Evolutionary conservation across 2,113 vertebrate genomes (phyloP), one percentile per base, ranked within the genome.

Genomic region (Pao palembangensis): DNA sequence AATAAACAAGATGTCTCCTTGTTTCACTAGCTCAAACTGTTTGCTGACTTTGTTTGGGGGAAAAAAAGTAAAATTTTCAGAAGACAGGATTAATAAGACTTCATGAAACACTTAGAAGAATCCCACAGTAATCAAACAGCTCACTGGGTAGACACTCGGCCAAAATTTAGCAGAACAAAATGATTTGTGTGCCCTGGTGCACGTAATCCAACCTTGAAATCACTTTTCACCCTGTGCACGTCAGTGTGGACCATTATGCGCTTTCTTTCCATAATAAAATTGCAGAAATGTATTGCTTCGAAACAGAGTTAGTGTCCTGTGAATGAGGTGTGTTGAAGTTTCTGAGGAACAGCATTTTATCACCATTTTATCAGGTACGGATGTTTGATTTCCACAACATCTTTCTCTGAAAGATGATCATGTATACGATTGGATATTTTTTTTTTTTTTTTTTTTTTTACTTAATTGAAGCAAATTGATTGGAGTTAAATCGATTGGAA

Each of bases 381-480:
- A 38, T 44, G 11, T 43, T 43, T 43, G 13, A 16, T 44, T 44
- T 44, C 43, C 43, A 44, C 43, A 14, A 4, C 14, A 13, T 13
- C 41, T 13, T 43, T 14, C 10, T 43, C 3, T 43, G 14, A 43
- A 43, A 41, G 18, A 58, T 61, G 23, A 58, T 47, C 61, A 53
- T 51, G 57, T 56, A 54, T 57, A 50, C 43, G 60, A 38, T 38
- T 78, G 53, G 55, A 81, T 64, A 71, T 69, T 64, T 25, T 59
- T 56, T 77, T 64, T 73, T 67, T 73, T 69, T 64, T 25, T 59
- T 56, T 77, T 64, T 73, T 67, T 61, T 20, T 56, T 53, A 50
- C 28, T 55, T 62, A 79, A 79, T 64, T 59, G 51, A 75, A 79
- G 2, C 16, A 64, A 61, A 79, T 74, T 43, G 57, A 70, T 73